Conservation (phyloP, 2,113 vertebrate species). For the Caranx ignobilis region DNA sequence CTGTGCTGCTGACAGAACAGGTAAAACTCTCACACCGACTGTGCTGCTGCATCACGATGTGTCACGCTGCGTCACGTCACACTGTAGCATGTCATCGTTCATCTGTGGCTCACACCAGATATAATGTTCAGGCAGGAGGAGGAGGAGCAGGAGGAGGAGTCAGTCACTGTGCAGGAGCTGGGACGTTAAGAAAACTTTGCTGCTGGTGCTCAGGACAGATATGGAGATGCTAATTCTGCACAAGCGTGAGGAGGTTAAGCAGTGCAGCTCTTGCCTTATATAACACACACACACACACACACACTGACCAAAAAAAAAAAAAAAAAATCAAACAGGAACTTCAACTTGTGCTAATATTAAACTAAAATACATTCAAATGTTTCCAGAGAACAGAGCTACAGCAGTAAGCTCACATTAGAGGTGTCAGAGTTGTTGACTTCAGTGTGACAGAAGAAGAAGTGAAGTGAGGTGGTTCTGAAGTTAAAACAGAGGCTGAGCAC, state of each 20-base stretch:
- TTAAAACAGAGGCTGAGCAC: constrained; percentile 13
- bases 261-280: neutral
- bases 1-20: neutral
- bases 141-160: too few relatives aligned
- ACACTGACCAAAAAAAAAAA: neutral
- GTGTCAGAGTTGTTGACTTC: constrained; percentile 6
- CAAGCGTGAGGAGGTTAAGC: neutral
- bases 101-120: neutral
- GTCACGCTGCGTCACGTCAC: neutral
- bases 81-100: neutral
- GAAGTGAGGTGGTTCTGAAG: constrained; percentile 2
- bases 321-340: neutral
- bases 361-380: neutral
- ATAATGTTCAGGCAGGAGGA: neutral
- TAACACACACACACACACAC: too few relatives aligned
- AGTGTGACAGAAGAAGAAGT: constrained; percentile 6
- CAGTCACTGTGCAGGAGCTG: neutral
- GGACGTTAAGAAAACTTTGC: neutral
- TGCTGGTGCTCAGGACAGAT: neutral
- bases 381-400: neutral
- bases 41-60: neutral
- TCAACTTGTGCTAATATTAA: neutral
- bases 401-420: neutral
- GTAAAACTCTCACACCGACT: neutral
- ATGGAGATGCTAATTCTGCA: neutral